phyloP scores from a whole-genome alignment of 35 echinoderm and acorn worm species.

The Lytechinus pictus region DNA sequence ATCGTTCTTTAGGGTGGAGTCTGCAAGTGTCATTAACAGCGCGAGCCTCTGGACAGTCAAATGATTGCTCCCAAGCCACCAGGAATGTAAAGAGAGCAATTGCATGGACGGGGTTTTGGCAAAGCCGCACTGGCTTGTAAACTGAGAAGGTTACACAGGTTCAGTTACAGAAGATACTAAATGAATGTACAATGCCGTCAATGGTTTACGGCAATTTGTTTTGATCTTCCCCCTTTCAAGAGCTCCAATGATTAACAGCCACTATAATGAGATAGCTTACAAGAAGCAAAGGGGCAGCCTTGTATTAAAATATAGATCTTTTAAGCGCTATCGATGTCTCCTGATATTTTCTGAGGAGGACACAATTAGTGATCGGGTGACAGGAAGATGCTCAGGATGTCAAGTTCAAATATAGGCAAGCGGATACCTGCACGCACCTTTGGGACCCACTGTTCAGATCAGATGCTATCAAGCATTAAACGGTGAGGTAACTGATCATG shows the following conservation, averaged over 20 bases:
- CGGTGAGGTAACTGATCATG: not conserved
- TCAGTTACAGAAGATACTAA: not conserved
- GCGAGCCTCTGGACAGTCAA: not conserved
- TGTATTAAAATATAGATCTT: not conserved
- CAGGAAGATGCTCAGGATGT: not conserved
- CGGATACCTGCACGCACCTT: not conserved
- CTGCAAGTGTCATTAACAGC: not conserved
- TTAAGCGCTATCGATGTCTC: not conserved
- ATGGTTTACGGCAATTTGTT: not conserved
- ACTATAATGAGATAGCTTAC: not conserved
- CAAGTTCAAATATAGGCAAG: not conserved
- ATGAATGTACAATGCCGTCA: not conserved
- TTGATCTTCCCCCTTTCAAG: not conserved
- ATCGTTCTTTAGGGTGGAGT: conserved; percentile 9
- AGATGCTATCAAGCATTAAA: not conserved
- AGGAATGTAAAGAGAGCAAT: not conserved
- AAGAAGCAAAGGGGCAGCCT: too few relatives aligned
- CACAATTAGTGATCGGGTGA: not conserved
- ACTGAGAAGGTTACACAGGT: not conserved
- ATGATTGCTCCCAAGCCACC: not conserved
- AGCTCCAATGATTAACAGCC: conserved; percentile 1
- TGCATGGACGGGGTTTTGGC: not conserved
- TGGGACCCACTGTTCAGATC: not conserved
- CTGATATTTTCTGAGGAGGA: not conserved
- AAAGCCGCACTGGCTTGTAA: not conserved